Conservation (phyloP, 2,888 invertebrate genomes). For the Chelonus formosanus region DNA sequence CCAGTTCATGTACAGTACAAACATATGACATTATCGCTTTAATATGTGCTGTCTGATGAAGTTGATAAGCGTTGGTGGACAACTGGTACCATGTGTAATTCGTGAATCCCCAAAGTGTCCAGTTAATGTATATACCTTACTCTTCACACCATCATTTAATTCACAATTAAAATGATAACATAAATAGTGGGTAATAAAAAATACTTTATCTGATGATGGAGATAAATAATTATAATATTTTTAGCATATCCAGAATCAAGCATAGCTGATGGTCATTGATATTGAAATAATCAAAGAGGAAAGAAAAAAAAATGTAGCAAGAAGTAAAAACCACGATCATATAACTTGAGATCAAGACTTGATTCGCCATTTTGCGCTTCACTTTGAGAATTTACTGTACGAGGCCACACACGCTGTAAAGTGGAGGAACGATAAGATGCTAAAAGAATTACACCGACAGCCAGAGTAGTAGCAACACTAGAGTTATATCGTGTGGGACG, state of each 20-base stretch:
- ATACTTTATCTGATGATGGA: no score
- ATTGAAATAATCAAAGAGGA: no score
- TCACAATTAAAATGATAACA: no score
- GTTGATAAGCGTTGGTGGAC: constrained; percentile 48
- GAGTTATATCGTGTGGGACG: constrained; percentile 46
- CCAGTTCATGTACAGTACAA: background rate
- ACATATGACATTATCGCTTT: background rate
- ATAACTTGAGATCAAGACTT: constrained; percentile 51
- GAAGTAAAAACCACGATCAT: constrained; percentile 23
- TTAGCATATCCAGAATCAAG: no score
- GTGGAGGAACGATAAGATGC: constrained; percentile 28
- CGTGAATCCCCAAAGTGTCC: background rate
- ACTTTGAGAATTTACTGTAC: constrained; percentile 49
- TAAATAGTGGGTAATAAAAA: no score
- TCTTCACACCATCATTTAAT: no score
- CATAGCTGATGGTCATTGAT: no score
- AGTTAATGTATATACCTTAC: background rate
- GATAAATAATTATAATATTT: no score
- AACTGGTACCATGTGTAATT: constrained; percentile 27
- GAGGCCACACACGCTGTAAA: constrained; percentile 29
- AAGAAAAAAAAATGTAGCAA: no score
- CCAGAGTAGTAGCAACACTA: constrained; percentile 13
- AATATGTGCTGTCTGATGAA: constrained; percentile 37
- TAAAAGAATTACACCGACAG: constrained; percentile 25
- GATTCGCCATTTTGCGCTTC: constrained; percentile 54